phyloP scores from a whole-genome alignment of 2,888 invertebrate genomes.

The Scelioninae gen. 1 region DNA sequence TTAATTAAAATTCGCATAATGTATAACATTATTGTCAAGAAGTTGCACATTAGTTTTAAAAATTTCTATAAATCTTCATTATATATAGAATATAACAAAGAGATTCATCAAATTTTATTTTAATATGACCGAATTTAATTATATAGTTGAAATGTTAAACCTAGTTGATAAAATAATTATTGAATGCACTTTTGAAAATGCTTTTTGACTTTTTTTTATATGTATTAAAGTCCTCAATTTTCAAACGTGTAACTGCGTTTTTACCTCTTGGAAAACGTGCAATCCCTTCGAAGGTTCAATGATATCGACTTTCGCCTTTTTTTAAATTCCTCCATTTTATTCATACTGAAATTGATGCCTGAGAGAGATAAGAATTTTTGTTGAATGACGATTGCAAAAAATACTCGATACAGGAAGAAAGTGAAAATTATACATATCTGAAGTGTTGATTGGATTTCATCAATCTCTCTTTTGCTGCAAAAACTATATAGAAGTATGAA shows the following conservation, averaged over 20 bases:
- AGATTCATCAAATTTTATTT: too few relatives aligned
- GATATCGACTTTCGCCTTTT: constrained; percentile 38
- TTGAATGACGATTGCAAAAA: constrained; percentile 33
- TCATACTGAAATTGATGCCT: constrained; percentile 39
- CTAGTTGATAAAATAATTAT: too few relatives aligned
- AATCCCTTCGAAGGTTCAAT: constrained; percentile 26
- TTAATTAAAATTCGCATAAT: too few relatives aligned
- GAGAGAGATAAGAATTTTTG: constrained; percentile 33
- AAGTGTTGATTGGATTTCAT: constrained; percentile 9
- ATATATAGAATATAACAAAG: too few relatives aligned
- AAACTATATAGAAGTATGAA: background rate
- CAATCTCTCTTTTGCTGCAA: constrained; percentile 9
- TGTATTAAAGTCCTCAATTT: constrained; percentile 12
- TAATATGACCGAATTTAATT: too few relatives aligned
- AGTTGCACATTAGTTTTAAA: too few relatives aligned
- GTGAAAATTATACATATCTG: constrained; percentile 38
- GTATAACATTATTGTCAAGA: too few relatives aligned
- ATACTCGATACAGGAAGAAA: constrained; percentile 7
- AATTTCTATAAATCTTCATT: too few relatives aligned
- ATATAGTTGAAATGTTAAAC: too few relatives aligned
- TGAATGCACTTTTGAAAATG: too few relatives aligned
- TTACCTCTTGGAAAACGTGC: constrained; percentile 21
- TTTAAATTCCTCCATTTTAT: constrained; percentile 15
- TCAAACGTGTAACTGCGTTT: constrained; percentile 22
- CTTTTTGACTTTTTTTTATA: background rate